Evolutionary conservation across 2,113 vertebrate species (phyloP).

Genomic region (Elaphurus davidianus): DNA sequence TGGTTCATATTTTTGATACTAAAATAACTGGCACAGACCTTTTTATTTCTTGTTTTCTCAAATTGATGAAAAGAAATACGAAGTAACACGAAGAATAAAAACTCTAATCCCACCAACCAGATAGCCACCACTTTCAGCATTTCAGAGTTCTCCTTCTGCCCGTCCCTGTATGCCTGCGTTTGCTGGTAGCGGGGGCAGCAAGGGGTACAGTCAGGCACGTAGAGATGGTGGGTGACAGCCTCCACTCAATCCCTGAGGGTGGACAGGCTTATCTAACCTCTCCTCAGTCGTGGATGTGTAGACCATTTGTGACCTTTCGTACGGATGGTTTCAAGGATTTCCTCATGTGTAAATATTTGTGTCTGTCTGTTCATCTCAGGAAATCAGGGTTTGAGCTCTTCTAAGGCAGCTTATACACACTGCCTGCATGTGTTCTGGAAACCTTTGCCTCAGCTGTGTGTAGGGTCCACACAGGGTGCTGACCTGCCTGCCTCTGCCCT

Average conservation of each 20-base stretch:
- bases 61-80: not conserved
- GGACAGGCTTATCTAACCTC: not conserved
- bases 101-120: not conserved
- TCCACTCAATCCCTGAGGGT: rapidly evolving
- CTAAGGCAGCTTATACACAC: rapidly evolving
- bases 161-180: rapidly evolving
- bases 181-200: not conserved
- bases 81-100: not conserved
- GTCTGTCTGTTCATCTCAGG: not conserved
- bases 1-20: not conserved
- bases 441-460: not conserved
- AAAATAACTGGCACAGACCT: not conserved
- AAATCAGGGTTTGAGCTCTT: not conserved
- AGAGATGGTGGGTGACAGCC: no score
- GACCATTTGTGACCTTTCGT: not conserved
- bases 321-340: not conserved
- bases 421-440: not conserved
- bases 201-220: not conserved
- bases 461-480: no score
- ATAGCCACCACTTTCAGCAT: rapidly evolving
- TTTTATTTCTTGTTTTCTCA: not conserved
- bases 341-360: not conserved
- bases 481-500: no score
- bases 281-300: not conserved
- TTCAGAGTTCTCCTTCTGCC: no score